Evolutionary conservation across 2,797 vertebrate species (phyloP).

Genomic region (Darevskia nairensis): DNA sequence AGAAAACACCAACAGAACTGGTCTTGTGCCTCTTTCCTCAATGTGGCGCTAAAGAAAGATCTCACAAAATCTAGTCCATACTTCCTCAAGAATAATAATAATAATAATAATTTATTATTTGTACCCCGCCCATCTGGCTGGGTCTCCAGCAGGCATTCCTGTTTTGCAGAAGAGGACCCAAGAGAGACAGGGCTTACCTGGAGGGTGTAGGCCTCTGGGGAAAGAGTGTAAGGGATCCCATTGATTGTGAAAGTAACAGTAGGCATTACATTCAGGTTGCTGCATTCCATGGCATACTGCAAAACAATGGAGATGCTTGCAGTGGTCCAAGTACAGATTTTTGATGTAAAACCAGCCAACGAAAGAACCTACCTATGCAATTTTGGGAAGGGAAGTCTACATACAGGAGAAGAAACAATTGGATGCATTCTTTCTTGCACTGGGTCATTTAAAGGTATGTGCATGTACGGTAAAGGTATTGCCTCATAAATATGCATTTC

Average conservation of each 20-base stretch:
- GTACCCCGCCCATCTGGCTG: too few species aligned
- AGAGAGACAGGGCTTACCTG: background rate
- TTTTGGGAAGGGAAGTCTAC: background rate
- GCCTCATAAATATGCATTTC: background rate
- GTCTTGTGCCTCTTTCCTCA: background rate
- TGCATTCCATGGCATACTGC: conserved; percentile 73
- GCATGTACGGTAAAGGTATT: background rate
- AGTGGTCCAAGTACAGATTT: background rate
- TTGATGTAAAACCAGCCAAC: too few species aligned
- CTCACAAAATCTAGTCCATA: background rate
- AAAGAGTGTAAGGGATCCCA: conserved; percentile 71
- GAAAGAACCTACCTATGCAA: too few species aligned
- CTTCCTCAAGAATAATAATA: background rate
- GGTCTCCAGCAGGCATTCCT: too few species aligned
- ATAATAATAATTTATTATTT: too few species aligned
- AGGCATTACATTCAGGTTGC: conserved; percentile 69
- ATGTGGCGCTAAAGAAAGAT: background rate
- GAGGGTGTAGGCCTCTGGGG: conserved; percentile 73
- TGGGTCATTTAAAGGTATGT: background rate
- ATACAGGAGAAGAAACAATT: background rate
- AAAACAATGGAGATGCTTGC: background rate
- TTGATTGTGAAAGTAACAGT: conserved; percentile 78
- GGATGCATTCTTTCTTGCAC: background rate
- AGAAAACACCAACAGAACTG: background rate
- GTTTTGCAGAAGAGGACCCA: conserved; percentile 8